phyloP scores from a whole-genome alignment of 2,113 vertebrate genomes.

The Atractosteus spatula region DNA sequence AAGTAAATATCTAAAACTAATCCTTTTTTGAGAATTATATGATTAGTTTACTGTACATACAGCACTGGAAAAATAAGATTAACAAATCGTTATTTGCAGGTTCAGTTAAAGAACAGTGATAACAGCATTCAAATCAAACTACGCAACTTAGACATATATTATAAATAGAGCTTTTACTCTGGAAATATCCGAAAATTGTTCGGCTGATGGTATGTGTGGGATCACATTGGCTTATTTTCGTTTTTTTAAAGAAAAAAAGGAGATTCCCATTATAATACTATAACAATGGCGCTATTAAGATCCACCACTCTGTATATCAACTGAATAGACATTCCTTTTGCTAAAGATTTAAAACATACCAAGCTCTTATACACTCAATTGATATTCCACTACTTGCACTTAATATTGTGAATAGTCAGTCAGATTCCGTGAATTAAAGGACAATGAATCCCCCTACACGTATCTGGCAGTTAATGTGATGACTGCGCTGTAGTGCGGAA shows the following conservation, averaged over 20 bases:
- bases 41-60: too few relatives aligned
- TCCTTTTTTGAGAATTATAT: too few relatives aligned
- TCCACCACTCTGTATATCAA: slow-evolving; percentile 53
- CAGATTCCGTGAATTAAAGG: slow-evolving; percentile 68
- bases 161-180: too few relatives aligned
- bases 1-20: too few relatives aligned
- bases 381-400: slow-evolving; percentile 68
- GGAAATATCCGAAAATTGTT: too few relatives aligned
- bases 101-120: slow-evolving; percentile 63
- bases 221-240: slow-evolving; percentile 56
- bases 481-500: slow-evolving; percentile 82
- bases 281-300: slow-evolving; percentile 58
- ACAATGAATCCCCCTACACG: slow-evolving; percentile 83
- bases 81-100: slow-evolving; percentile 20
- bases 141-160: too few relatives aligned
- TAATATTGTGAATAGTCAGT: slow-evolving; percentile 71
- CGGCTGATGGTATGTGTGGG: slow-evolving; percentile 58
- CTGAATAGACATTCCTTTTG: slow-evolving; percentile 48
- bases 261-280: slow-evolving; percentile 49
- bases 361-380: slow-evolving; percentile 64
- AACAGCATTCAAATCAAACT: slow-evolving; percentile 40
- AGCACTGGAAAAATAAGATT: too few relatives aligned
- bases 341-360: slow-evolving; percentile 61
- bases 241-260: slow-evolving; percentile 54
- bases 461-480: slow-evolving; percentile 87